Conservation (phyloP, 2,797 vertebrate species). For the Danio jaintianensis region DNA sequence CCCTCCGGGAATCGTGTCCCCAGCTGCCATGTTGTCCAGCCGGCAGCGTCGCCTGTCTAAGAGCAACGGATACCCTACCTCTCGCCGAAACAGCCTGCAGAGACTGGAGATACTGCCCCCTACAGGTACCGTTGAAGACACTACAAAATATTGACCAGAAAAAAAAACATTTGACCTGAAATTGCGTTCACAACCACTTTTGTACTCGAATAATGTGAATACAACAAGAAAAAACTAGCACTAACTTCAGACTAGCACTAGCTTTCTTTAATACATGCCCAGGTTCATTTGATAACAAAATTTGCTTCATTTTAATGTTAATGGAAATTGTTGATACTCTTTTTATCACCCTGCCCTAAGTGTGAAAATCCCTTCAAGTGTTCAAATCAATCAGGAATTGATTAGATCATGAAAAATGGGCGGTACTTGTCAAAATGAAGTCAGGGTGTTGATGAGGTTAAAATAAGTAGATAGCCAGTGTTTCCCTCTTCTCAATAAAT, state of each 20-base stretch:
- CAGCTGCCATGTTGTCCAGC: slow-evolving; percentile 87
- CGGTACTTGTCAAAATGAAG: neutral
- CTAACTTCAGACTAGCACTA: too few species aligned
- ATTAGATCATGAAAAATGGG: neutral
- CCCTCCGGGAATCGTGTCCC: slow-evolving; percentile 87
- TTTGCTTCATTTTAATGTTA: too few species aligned
- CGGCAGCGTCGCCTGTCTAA: slow-evolving; percentile 90
- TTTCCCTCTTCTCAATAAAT: too few species aligned
- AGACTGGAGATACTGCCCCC: slow-evolving; percentile 78
- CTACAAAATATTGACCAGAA: neutral
- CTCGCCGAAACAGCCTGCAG: slow-evolving; percentile 87
- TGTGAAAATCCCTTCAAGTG: too few species aligned
- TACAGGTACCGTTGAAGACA: slow-evolving; percentile 71
- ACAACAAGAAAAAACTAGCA: neutral
- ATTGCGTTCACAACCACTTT: neutral
- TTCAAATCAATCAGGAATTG: neutral
- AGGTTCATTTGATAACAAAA: too few species aligned
- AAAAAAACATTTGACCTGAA: neutral
- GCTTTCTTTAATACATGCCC: too few species aligned
- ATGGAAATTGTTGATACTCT: too few species aligned
- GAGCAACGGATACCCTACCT: slow-evolving; percentile 77
- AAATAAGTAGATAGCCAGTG: neutral
- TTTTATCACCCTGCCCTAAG: too few species aligned
- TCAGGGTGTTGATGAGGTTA: neutral
- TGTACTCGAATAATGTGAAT: neutral